phyloP scores from a whole-genome alignment of 2,888 invertebrate genomes.

The Volucella zonaria region DNA sequence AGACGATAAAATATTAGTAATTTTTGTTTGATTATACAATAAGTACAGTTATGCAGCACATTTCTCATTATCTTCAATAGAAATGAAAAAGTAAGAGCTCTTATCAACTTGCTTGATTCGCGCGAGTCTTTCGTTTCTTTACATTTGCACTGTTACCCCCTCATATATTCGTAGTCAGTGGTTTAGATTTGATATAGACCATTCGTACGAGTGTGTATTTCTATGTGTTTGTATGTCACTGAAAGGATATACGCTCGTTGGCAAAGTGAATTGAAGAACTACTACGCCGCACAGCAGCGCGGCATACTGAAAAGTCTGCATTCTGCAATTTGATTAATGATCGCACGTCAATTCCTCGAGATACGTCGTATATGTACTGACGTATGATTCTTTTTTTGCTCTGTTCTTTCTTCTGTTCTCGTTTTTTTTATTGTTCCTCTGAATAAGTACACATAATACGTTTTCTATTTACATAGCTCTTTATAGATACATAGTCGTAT shows the following conservation, averaged over 20 bases:
- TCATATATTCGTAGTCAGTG: constrained; percentile 34
- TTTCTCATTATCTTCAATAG: constrained; percentile 15
- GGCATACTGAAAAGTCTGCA: constrained; percentile 80
- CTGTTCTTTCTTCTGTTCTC: constrained; percentile 40
- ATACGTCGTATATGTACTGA: constrained; percentile 66
- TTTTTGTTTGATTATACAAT: too few species aligned
- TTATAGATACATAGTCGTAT: constrained; percentile 18
- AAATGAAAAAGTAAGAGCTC: constrained; percentile 17
- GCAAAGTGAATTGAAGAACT: constrained; percentile 73
- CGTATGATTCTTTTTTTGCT: constrained; percentile 50
- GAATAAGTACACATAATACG: constrained; percentile 70
- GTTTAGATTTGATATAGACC: constrained; percentile 51
- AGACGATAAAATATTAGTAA: too few species aligned
- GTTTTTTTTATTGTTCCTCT: constrained; percentile 43
- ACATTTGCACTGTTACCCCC: constrained; percentile 26
- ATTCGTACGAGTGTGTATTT: constrained; percentile 28
- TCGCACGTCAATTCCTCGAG: constrained; percentile 81
- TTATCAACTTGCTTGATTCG: constrained; percentile 47
- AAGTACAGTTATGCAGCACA: constrained; percentile 23
- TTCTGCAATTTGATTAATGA: constrained; percentile 83
- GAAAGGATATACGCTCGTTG: constrained; percentile 70
- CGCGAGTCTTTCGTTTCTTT: constrained; percentile 39
- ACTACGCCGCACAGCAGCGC: constrained; percentile 64
- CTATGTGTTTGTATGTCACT: constrained; percentile 63
- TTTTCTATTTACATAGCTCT: constrained; percentile 68